Base-by-base conservation (phyloP, 2,888 invertebrate genomes). In the Teleogryllus oceanicus region DNA sequence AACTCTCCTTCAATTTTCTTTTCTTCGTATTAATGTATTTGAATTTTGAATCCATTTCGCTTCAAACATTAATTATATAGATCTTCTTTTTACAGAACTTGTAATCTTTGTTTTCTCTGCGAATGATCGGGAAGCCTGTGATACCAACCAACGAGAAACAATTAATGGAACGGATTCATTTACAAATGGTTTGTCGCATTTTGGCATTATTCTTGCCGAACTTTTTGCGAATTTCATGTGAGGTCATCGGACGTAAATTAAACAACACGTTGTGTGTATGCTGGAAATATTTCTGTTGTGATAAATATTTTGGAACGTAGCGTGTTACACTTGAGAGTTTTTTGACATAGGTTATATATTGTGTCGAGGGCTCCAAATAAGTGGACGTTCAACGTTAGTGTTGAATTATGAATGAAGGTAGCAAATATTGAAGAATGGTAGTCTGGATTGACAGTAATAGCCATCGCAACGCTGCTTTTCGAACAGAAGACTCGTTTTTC, bases 361-460 rank as follows among this genome's bases (percentile, higher is more conserved):
- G n/a, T 13, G 62, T 62, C 3, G 62, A 37, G 8, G 37, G 37
- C 37, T 37, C 37, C 37, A 37, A 37, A 37, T 37, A 37, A 37
- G 37, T 8, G 37, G 37, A 37, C 37, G 37, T 37, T 37, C 37
- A 37, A 37, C 37, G 37, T 37, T 37, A 37, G 37, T 37, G 37
- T 37, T 37, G 37, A 37, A 37, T 37, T 37, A 37, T 37, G 18
- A 49, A 77, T n/a, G 77, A 77, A 49, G 77, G n/a, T 49, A n/a
- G 13, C 11, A 50, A 78, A 78, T 75, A 78, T 75, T 75, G 80
- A 81, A 81, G 80, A 81, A 91, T 91, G 91, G 90, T 91, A 85
- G 90, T 90, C 84, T 87, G 91, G 85, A 88, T 90, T 85, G 89
- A 89, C 86, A 89, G 89, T 86, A 89, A 88, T 83, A 90, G 90